Evolutionary conservation across 2,888 invertebrate genomes (phyloP).

Genomic region (Scaptomyza flava): DNA sequence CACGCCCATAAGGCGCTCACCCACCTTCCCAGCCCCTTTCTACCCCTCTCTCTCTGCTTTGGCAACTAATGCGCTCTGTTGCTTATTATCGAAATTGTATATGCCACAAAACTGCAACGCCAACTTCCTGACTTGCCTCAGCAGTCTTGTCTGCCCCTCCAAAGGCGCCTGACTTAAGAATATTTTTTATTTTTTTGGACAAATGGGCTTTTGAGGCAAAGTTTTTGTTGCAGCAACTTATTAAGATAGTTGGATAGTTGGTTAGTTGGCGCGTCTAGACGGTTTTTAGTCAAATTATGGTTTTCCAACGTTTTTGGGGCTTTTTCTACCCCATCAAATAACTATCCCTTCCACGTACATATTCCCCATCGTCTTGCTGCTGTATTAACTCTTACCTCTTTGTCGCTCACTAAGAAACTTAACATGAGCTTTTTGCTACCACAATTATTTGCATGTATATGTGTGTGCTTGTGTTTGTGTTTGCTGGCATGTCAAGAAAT

Average conservation of each 20-base stretch:
- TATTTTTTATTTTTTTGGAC: not conserved
- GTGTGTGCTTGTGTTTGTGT: constrained; percentile 19
- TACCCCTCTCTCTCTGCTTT: not conserved
- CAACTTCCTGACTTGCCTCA: constrained; percentile 57
- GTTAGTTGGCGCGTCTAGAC: constrained; percentile 74
- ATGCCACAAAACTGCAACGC: constrained; percentile 65
- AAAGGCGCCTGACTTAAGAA: not conserved
- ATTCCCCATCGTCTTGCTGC: too few species aligned
- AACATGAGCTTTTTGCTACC: constrained; percentile 54
- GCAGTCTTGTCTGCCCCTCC: not conserved
- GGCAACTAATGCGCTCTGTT: constrained; percentile 53
- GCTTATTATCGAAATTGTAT: constrained; percentile 80
- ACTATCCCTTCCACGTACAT: not conserved
- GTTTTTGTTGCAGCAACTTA: constrained; percentile 72
- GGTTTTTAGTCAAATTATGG: constrained; percentile 78
- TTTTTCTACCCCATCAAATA: not conserved
- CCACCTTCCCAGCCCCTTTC: not conserved
- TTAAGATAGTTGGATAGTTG: constrained; percentile 71
- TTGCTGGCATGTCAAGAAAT: constrained; percentile 52
- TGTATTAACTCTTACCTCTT: not conserved
- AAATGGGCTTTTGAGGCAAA: constrained; percentile 41
- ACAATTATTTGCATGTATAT: constrained; percentile 48
- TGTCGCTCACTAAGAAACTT: constrained; percentile 38
- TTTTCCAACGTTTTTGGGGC: constrained; percentile 57
- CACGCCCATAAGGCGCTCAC: constrained; percentile 38